Conservation (phyloP, 2,888 invertebrate genomes). For the Adelphocoris suturalis region DNA sequence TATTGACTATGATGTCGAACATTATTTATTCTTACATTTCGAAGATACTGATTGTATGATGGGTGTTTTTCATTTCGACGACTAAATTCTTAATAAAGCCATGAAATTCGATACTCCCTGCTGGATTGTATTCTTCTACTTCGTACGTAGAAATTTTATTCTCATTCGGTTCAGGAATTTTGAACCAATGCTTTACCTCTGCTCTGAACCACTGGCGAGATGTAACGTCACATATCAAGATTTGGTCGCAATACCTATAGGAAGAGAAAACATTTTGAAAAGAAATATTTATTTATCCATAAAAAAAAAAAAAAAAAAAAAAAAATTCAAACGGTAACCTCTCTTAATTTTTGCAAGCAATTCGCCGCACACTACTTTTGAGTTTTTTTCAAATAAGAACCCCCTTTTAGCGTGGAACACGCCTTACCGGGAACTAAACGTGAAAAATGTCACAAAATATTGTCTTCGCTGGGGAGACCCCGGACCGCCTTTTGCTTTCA, state of each 20-base stretch:
- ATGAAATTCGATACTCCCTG: not conserved
- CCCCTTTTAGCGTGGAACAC: no score
- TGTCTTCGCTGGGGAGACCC: no score
- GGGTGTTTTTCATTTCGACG: not conserved
- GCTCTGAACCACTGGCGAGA: not conserved
- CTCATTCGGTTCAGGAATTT: not conserved
- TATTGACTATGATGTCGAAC: no score
- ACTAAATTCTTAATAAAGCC: not conserved
- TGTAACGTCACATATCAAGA: not conserved
- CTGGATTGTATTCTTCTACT: not conserved
- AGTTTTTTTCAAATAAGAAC: no score
- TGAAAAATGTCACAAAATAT: no score
- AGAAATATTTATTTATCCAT: not conserved
- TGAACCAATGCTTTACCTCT: not conserved
- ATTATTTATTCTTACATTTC: not conserved
- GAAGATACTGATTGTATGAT: not conserved
- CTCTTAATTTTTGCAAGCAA: no score
- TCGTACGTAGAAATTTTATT: not conserved
- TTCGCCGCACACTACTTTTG: no score
- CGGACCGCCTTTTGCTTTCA: no score
- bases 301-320: no score
- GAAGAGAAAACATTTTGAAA: not conserved
- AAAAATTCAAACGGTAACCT: no score
- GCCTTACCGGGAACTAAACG: no score
- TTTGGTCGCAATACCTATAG: not conserved